Conservation (phyloP, 2,113 vertebrate species). For the Fregetta grallaria region DNA sequence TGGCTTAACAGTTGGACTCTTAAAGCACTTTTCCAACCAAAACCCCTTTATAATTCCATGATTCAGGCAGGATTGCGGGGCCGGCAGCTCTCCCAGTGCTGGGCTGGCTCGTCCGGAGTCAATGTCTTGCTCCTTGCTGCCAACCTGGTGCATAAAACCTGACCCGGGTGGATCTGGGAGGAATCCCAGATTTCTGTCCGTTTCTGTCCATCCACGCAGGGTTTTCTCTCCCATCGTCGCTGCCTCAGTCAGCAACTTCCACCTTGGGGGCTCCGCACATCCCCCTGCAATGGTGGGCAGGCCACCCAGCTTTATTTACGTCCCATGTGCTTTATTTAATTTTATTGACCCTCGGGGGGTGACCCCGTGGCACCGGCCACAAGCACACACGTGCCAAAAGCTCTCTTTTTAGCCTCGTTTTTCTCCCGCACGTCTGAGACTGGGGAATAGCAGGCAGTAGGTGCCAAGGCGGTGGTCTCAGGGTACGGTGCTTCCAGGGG, state of each 20-base stretch:
- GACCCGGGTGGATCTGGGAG: no score
- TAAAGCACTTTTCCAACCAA: background rate
- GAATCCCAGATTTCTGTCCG: rapidly evolving
- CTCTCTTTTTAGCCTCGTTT: background rate
- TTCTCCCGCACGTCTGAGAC: rapidly evolving
- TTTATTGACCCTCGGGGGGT: background rate
- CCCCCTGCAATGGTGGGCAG: background rate
- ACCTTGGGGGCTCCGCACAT: rapidly evolving
- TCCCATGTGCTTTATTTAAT: background rate
- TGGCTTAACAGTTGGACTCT: background rate
- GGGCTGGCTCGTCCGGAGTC: background rate
- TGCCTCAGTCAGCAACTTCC: rapidly evolving
- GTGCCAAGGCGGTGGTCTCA: rapidly evolving
- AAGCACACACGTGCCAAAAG: rapidly evolving
- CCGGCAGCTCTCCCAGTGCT: background rate
- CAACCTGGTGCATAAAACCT: background rate
- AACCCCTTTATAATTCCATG: background rate
- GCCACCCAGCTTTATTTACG: rapidly evolving
- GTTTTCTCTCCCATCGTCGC: background rate
- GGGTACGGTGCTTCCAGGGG: no score
- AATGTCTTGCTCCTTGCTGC: background rate
- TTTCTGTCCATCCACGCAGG: rapidly evolving
- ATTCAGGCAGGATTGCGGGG: background rate
- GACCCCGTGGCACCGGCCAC: background rate
- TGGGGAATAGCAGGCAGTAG: no score